phyloP scores from a whole-genome alignment of 2,113 vertebrate species.

The Procapra przewalskii region DNA sequence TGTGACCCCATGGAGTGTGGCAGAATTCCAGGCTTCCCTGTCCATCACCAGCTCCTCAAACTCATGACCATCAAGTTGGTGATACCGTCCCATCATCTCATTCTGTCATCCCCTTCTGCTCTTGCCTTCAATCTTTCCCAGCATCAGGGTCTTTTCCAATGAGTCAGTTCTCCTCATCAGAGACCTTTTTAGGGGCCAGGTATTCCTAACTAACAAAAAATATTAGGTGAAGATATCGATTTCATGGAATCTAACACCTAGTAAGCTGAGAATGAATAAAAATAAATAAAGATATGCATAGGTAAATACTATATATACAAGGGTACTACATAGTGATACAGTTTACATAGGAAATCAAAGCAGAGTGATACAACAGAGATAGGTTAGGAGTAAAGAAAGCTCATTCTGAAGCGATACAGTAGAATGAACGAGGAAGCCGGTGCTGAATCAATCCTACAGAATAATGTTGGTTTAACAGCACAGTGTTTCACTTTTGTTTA shows the following conservation, averaged over 20 bases:
- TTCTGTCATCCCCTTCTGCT: background rate
- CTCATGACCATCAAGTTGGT: background rate
- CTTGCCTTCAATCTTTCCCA: background rate
- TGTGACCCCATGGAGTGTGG: background rate
- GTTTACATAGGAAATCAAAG: background rate
- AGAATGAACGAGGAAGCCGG: background rate
- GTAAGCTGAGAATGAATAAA: background rate
- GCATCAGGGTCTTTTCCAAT: background rate
- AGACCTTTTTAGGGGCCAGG: background rate
- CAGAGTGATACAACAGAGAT: background rate
- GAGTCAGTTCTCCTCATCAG: background rate
- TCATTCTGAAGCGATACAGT: background rate
- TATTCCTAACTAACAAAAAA: background rate
- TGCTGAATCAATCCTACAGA: background rate
- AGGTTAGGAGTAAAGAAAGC: background rate
- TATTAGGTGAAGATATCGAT: background rate
- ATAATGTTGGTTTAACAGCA: background rate
- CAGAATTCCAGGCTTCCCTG: background rate
- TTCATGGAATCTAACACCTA: background rate
- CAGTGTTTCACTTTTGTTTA: background rate
- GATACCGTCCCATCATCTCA: background rate
- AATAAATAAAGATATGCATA: background rate
- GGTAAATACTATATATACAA: background rate
- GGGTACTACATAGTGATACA: rapidly evolving
- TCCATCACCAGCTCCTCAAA: background rate